A percentile compares a stretch with the other conserved stretches of the same genome.
Conservation (phyloP, 1,140 invertebrate genomes). For the Choristoneura fumiferana region DNA sequence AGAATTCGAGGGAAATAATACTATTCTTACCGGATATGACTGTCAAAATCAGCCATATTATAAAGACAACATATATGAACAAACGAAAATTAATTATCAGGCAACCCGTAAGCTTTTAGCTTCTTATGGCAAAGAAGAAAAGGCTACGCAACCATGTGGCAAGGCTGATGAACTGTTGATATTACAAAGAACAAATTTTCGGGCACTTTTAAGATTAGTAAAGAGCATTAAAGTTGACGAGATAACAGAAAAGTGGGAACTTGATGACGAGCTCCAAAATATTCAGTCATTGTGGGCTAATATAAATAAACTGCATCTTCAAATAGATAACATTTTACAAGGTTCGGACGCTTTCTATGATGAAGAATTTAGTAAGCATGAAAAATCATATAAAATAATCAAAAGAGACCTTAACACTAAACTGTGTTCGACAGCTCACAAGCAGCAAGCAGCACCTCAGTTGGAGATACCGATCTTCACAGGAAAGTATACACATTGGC, state of each 20-base stretch:
- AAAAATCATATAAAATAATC: background rate
- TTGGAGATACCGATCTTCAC: too few species aligned
- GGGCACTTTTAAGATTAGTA: background rate
- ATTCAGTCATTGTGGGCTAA: background rate
- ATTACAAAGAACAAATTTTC: background rate
- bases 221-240: background rate
- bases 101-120: background rate
- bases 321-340: background rate
- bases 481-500: too few species aligned
- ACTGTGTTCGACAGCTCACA: too few species aligned
- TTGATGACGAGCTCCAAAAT: background rate
- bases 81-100: background rate
- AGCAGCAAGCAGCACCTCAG: too few species aligned
- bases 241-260: background rate
- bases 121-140: background rate
- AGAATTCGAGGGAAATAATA: background rate
- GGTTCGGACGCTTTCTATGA: background rate
- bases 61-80: background rate
- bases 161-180: background rate
- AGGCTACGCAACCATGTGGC: background rate
- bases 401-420: too few species aligned
- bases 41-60: background rate
- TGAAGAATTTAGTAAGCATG: background rate
- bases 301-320: background rate
- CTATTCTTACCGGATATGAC: background rate